Percentiles rank a stretch among this genome's conserved stretches.
Evolutionary conservation across 1,140 invertebrate species (phyloP).

Genomic region (Stegodyphus mimosarum): DNA sequence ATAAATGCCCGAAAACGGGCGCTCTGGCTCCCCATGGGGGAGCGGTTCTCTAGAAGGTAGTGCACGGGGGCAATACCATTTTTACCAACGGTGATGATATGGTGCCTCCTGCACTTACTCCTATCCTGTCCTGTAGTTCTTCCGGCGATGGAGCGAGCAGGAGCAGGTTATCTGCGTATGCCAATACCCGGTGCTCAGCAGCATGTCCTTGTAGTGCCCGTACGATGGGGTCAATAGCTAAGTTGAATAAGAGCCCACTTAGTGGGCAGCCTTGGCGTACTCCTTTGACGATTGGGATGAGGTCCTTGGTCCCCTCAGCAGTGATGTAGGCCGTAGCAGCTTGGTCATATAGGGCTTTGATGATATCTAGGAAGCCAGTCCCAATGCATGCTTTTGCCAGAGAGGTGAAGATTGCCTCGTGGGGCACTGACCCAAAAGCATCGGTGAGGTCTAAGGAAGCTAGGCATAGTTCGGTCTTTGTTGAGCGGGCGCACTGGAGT

Average conservation of each 20-base stretch:
- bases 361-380: background rate
- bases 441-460: too few species aligned
- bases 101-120: too few species aligned
- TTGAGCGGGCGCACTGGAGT: too few species aligned
- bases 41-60: too few species aligned
- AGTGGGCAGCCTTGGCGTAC: conserved; percentile 11
- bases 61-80: too few species aligned
- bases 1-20: too few species aligned
- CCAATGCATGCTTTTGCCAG: background rate
- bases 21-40: too few species aligned
- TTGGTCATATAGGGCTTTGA: background rate
- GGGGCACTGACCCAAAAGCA: too few species aligned
- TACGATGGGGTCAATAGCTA: background rate
- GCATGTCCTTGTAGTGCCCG: background rate
- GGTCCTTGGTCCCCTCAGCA: background rate
- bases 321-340: background rate
- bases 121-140: background rate
- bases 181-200: background rate
- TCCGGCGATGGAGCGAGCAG: background rate
- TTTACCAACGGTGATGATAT: too few species aligned
- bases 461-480: too few species aligned
- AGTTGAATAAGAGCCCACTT: conserved; percentile 1
- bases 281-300: background rate
- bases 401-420: too few species aligned
- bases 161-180: background rate